Percentiles rank a stretch among this genome's conserved stretches.
Evolutionary conservation across 2,113 vertebrate genomes (phyloP).

Genomic region (Aramus guarauna): DNA sequence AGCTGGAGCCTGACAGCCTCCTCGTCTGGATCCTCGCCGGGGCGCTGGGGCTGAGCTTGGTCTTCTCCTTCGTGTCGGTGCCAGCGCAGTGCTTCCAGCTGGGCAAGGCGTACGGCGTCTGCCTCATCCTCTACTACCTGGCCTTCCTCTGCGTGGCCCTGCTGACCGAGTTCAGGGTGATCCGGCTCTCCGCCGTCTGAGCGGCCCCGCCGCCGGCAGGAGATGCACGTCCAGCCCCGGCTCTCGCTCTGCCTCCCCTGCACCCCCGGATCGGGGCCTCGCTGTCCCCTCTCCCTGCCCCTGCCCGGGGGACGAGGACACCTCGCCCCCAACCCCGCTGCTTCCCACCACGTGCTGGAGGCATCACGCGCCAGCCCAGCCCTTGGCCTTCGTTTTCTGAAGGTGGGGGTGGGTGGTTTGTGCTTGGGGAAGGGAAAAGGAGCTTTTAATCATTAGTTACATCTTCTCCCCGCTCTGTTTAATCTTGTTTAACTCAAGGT

Average conservation of each 20-base stretch:
- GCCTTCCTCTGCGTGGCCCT: slow-evolving; percentile 85
- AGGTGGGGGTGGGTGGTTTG: neutral
- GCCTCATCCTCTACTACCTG: slow-evolving; percentile 85
- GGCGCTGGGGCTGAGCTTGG: slow-evolving; percentile 87
- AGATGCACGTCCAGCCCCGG: neutral
- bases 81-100: slow-evolving; percentile 86
- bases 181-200: slow-evolving; percentile 50
- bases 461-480: neutral
- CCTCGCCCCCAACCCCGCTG: neutral
- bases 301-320: neutral
- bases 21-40: slow-evolving; percentile 89
- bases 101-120: slow-evolving; percentile 75
- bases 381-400: rapidly evolving
- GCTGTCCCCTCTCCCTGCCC: neutral
- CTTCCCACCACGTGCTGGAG: neutral
- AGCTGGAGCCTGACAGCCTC: slow-evolving; percentile 86
- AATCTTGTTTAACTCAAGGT: neutral
- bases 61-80: slow-evolving; percentile 85
- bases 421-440: neutral
- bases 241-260: neutral
- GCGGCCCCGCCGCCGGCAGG: rapidly evolving
- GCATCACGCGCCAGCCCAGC: neutral
- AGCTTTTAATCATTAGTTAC: neutral
- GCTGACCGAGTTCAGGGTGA: slow-evolving; percentile 87
- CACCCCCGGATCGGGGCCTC: rapidly evolving